Base-by-base conservation (phyloP, 2,888 invertebrate species). In the Drosophila paracracens region DNA sequence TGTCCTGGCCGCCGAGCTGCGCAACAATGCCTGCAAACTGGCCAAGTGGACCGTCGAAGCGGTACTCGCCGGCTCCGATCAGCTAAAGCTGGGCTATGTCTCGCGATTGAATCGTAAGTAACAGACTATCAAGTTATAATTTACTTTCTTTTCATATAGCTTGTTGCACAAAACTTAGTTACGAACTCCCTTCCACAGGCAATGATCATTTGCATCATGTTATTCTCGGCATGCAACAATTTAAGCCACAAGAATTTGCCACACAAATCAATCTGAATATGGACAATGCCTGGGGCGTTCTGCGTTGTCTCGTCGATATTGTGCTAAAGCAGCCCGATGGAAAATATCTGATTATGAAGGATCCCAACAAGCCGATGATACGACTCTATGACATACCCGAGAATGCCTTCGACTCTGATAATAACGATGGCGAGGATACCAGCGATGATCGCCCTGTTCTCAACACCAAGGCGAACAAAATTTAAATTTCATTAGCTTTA, bases 211-310 rank as follows among this genome's bases (percentile, higher is more conserved):
- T 98, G 74, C 98, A 98, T 70, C 99, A 99, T 93, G 98, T 99
- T 54, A 98, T 99, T 89, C 95, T 99, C 79, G 99, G 99, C 77
- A 98, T 98, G 35, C 99, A 99, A 93, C 99, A 99, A 94, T 99
- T 99, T 94, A 99, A 98, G 93, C 99, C 99, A 16, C 96, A 97
- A 91, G 99, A 99, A 94, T 99, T 99, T 93, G 99, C 99, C 16
- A 98, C 97, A 11, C 99, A 99, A 94, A 99, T 99, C 92, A 99
- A 99, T 94, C 94, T 99, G 90, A 99, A 98, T 92, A 98, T 99
- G 99, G 99, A 99, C 93, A 99, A 99, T 94, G 99, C 98, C 4
- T 99, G 99, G 99, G 99, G 99, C 78, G 97, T 99, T 70, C 94
- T 99, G 73, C 95, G 99, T 21, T 99, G 99, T 93, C 98, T 99